These are phyloP conservation scores for Oscheius sp. DNA, from an alignment of 2,888 invertebrate species.

Conservation along the genomic window DNA sequence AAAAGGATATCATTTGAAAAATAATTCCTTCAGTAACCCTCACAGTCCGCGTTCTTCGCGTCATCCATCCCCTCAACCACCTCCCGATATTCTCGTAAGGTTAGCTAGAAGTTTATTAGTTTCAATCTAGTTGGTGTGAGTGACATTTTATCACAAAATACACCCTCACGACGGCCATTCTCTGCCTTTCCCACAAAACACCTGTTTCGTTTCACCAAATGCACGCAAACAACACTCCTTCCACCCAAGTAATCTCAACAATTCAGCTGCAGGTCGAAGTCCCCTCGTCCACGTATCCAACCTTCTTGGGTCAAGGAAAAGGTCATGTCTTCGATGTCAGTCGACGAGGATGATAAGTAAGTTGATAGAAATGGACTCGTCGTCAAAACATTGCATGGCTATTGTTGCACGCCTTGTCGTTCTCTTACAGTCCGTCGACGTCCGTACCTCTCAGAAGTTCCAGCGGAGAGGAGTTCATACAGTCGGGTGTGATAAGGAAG, in stretches of 20 bases:
- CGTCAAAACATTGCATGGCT: slow-evolving; percentile 12
- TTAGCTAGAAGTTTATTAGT: neutral
- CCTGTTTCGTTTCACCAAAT: neutral
- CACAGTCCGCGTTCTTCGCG: slow-evolving; percentile 12
- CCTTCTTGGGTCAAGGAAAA: slow-evolving; percentile 70
- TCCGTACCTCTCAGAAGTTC: slow-evolving; percentile 38
- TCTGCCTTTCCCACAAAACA: neutral
- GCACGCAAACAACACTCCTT: neutral
- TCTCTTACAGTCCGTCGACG: slow-evolving; percentile 12
- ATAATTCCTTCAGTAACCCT: slow-evolving; percentile 19
- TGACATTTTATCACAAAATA: neutral
- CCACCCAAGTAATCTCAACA: neutral
- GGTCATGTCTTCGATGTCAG: slow-evolving; percentile 66
- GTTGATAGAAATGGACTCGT: neutral
- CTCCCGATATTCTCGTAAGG: slow-evolving; percentile 29
- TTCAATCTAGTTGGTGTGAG: neutral
- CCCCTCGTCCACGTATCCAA: slow-evolving; percentile 66
- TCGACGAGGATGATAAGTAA: slow-evolving; percentile 61
- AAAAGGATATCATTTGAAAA: neutral
- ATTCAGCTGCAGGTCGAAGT: slow-evolving; percentile 57
- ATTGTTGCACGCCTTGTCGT: slow-evolving; percentile 2
- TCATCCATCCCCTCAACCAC: neutral
- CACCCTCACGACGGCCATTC: neutral
- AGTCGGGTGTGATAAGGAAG: slow-evolving; percentile 42
- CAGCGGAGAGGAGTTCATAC: slow-evolving; percentile 51